phyloP scores from a whole-genome alignment of 2,113 vertebrate species.

The Campylomormyrus tamandua region DNA sequence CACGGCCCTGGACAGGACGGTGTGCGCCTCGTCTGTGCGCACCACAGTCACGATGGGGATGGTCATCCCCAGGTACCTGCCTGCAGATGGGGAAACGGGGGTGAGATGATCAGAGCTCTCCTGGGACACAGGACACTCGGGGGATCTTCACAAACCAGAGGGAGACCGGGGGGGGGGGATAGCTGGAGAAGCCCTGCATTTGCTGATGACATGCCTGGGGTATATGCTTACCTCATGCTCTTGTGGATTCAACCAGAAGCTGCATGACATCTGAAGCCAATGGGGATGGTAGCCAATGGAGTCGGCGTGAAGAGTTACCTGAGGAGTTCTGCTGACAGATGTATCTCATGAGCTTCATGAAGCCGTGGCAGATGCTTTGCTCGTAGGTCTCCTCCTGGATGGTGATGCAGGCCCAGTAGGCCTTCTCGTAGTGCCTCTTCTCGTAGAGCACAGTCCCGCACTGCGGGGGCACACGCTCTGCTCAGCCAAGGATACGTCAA shows the following conservation, averaged over 20 bases:
- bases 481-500: not conserved
- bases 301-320: slow-evolving; percentile 49
- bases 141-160: not conserved
- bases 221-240: not conserved
- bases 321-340: slow-evolving; percentile 80
- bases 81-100: slow-evolving; percentile 30
- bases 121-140: not conserved
- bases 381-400: slow-evolving; percentile 74
- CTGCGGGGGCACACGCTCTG: slow-evolving; percentile 42
- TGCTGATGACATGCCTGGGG: not conserved
- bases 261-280: not conserved
- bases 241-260: not conserved
- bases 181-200: not conserved
- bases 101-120: not conserved
- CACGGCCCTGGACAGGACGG: slow-evolving; percentile 51
- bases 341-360: slow-evolving; percentile 87
- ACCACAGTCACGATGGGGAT: slow-evolving; percentile 77
- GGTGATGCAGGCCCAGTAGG: slow-evolving; percentile 78
- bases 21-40: slow-evolving; percentile 56
- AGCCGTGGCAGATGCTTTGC: slow-evolving; percentile 82
- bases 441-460: slow-evolving; percentile 72
- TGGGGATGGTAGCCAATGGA: not conserved
- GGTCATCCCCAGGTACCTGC: slow-evolving; percentile 72
- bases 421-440: slow-evolving; percentile 73
- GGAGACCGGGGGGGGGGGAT: not conserved